Conservation (phyloP, 1,140 invertebrate species). For the Lerema accius region DNA sequence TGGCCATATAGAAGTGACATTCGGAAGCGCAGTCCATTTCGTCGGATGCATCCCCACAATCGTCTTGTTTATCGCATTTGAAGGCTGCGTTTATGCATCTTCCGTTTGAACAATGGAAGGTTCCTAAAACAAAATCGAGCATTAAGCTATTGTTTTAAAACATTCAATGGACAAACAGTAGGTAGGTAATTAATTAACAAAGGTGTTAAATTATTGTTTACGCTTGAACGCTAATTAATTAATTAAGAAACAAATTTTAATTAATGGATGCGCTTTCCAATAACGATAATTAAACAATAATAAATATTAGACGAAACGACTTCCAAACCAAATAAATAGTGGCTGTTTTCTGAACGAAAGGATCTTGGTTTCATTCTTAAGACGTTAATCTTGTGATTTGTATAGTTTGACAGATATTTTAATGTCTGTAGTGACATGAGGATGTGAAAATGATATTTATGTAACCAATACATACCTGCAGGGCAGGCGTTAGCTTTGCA, state of each 20-base stretch:
- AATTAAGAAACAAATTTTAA: background rate
- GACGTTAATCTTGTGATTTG: too few species aligned
- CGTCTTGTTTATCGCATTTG: conserved; percentile 95
- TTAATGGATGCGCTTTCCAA: background rate
- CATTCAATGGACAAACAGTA: conserved; percentile 11
- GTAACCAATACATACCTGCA: conserved; percentile 85
- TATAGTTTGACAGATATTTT: too few species aligned
- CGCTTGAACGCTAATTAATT: conserved; percentile 7
- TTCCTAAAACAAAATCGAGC: conserved; percentile 83
- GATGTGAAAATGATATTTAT: too few species aligned
- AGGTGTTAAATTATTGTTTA: conserved; percentile 18
- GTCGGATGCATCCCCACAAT: conserved; percentile 96
- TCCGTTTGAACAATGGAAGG: conserved; percentile 96
- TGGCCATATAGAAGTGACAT: conserved; percentile 96
- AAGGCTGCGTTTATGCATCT: conserved; percentile 95
- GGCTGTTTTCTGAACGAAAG: too few species aligned
- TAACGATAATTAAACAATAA: background rate
- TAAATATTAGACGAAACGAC: background rate
- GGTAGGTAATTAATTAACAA: conserved; percentile 23
- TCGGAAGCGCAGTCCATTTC: conserved; percentile 94
- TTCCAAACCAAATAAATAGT: background rate
- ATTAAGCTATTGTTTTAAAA: conserved; percentile 36
- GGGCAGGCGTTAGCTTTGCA: conserved; percentile 96
- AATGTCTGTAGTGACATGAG: too few species aligned
- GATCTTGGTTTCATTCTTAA: too few species aligned